Percentiles rank a stretch among this genome's conserved stretches.
These are phyloP conservation scores for Celastrina argiolus DNA, from an alignment of 2,888 invertebrate species.

Conservation along the genomic window DNA sequence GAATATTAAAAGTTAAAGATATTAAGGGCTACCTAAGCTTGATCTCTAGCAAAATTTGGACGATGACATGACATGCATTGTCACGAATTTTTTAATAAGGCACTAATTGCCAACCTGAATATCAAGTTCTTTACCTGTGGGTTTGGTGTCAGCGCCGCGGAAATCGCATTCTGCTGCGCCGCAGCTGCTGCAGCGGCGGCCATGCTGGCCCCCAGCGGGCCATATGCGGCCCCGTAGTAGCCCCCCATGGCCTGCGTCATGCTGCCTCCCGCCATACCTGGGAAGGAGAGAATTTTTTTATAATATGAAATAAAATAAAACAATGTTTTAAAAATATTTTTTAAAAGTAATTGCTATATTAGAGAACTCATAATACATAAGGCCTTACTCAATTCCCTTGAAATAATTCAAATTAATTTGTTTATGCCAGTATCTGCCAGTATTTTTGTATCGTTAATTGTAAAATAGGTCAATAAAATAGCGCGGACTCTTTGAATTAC, in stretches of 20 bases:
- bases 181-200: slow-evolving; percentile 86
- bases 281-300: background rate
- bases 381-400: background rate
- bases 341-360: no score
- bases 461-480: background rate
- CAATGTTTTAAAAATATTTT: no score
- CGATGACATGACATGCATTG: no score
- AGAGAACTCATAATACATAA: no score
- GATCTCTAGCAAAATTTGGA: background rate
- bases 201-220: slow-evolving; percentile 84
- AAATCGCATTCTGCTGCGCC: slow-evolving; percentile 83
- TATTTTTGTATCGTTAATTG: no score
- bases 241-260: slow-evolving; percentile 85
- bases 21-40: background rate
- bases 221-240: slow-evolving; percentile 86
- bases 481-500: background rate
- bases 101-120: background rate
- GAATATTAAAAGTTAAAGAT: background rate
- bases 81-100: background rate
- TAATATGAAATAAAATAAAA: no score
- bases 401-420: background rate
- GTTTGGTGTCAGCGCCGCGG: slow-evolving; percentile 81
- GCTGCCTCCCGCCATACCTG: slow-evolving; percentile 83
- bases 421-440: background rate
- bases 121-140: slow-evolving; percentile 79